Evolutionary conservation across 64 coral and sea anemone genomes (phyloP), one percentile per base, ranked within the genome.

Genomic region (Astreopora myriophthalma): DNA sequence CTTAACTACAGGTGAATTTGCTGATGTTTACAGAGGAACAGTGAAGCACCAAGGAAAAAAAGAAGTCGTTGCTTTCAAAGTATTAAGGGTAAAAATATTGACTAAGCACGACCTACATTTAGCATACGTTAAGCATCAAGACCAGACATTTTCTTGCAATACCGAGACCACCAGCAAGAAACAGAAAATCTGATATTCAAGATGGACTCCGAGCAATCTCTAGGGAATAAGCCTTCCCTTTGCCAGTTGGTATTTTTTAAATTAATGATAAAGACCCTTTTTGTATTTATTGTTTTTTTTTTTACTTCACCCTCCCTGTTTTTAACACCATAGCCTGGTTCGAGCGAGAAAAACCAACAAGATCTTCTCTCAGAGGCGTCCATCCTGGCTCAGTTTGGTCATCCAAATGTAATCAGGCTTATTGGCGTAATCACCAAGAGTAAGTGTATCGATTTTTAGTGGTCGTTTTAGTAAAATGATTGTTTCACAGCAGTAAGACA

Each of bases 301-400:
- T n/a, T 22, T 44, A 5, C 0, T 8, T 1, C 40, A 44, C 3
- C 40, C 3, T 44, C 40, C 17, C 16, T 3, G 12, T 55, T 55
- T 55, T 55, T 55, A 13, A 19, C 0, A 16, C 51, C 10, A 55
- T 35, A 92, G 95, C 88, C 71, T 51, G 83, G 86, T 62, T 87
- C 95, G 30, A 85, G 75, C 12, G 28, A 57, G 6, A 98, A 98
- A 84, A 94, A 87, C 36, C 82, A 84, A 38, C 71, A 90, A 27
- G 96, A 98, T 31, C 94, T 98, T 36, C 34, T 94, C 2, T 86
- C 84, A 0, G 96, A 98, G 69, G 96, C 96, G 10, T 94, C 96
- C 20, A 81, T 98, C 13, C 88, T 98, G 92, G 92, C 87, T 17
- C 96, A 98, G 58, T 98, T 98, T 76, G 70, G 94, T 52, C 92